phyloP scores from a whole-genome alignment of 2,113 vertebrate species.

The Axis porcinus region DNA sequence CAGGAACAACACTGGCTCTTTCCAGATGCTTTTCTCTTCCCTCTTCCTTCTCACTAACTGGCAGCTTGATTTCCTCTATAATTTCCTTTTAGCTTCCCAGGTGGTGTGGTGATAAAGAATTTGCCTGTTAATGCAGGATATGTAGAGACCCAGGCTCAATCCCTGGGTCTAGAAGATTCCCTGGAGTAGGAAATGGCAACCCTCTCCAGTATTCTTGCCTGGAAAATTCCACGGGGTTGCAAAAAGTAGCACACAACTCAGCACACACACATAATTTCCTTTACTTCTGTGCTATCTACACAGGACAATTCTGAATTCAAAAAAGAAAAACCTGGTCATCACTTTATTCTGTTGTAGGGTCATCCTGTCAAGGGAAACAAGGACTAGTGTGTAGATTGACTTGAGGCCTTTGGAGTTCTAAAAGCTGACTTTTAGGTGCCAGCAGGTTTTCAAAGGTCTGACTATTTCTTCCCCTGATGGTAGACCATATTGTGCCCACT shows the following conservation, averaged over 20 bases:
- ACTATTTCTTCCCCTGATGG: not conserved
- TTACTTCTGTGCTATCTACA: not conserved
- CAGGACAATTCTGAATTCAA: not conserved
- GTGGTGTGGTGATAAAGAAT: not conserved
- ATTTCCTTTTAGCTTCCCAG: not conserved
- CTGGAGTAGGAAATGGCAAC: not conserved
- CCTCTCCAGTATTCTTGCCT: not conserved
- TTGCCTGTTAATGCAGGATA: not conserved
- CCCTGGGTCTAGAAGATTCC: not conserved
- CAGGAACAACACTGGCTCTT: not conserved
- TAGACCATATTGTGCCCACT: not conserved
- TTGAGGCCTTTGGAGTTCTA: not conserved
- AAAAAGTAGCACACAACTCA: not conserved
- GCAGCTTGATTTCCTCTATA: not conserved
- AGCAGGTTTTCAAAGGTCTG: conserved; percentile 1
- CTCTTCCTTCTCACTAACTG: not conserved
- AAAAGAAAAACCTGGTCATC: not conserved
- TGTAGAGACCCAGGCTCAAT: not conserved
- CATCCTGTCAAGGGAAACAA: not conserved
- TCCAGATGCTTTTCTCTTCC: not conserved
- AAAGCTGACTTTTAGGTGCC: not conserved
- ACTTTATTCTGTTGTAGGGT: not conserved
- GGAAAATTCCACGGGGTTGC: not conserved
- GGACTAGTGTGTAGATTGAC: not conserved
- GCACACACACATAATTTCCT: not conserved